Conservation (phyloP, 2,888 invertebrate species). For the Hyles lineata region DNA sequence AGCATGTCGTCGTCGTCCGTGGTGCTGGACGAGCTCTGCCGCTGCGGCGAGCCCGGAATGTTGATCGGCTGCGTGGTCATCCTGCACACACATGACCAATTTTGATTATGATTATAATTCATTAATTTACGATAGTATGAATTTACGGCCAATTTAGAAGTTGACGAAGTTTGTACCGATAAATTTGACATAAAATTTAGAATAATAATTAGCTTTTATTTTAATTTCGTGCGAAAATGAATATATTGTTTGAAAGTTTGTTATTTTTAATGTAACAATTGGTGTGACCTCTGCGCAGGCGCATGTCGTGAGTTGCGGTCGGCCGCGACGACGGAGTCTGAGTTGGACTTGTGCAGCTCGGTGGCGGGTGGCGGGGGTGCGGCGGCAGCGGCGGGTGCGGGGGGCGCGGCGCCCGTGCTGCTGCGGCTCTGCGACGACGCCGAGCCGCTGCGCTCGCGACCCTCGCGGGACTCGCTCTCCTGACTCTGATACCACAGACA, state of each 20-base stretch:
- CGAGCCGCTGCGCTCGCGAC: conserved; percentile 61
- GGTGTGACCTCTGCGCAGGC: conserved; percentile 16
- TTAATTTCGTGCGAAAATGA: no score
- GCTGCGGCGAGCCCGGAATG: conserved; percentile 85
- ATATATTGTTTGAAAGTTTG: no score
- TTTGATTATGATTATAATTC: no score
- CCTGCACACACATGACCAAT: conserved; percentile 42
- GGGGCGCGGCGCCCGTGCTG: conserved; percentile 34
- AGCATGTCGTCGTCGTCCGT: conserved; percentile 81
- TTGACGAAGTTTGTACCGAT: no score
- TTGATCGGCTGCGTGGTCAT: conserved; percentile 86
- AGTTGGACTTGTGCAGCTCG: conserved; percentile 73
- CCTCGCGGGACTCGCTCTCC: conserved; percentile 21
- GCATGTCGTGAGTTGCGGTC: conserved; percentile 51
- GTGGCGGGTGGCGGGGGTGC: conserved; percentile 42
- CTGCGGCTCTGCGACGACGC: conserved; percentile 43
- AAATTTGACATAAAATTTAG: no score
- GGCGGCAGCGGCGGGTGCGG: conserved; percentile 33
- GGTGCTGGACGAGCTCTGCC: conserved; percentile 72
- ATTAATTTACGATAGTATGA: no score
- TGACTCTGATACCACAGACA: neutral
- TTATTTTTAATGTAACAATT: neutral
- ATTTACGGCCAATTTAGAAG: no score
- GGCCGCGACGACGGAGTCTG: conserved; percentile 68
- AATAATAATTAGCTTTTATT: no score